These are phyloP conservation scores for Ophiothrix spiculata DNA, from an alignment of 35 echinoderm and acorn worm species.

Conservation along the genomic window DNA sequence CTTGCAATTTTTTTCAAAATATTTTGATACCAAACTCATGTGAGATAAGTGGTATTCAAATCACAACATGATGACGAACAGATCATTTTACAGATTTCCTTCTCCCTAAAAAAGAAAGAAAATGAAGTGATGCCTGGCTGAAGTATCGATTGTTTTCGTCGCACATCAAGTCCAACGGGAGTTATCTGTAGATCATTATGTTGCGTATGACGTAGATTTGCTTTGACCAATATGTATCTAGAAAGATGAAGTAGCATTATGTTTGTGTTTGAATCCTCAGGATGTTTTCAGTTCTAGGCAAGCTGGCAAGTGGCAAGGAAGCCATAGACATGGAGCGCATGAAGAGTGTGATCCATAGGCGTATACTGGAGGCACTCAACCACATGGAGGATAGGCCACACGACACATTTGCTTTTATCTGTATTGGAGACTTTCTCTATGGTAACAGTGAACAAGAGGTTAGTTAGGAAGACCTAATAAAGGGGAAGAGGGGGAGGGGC, in stretches of 20 bases:
- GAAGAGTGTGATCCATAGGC: conserved; percentile 72
- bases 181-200: too few relatives aligned
- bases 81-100: too few relatives aligned
- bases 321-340: conserved; percentile 77
- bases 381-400: conserved; percentile 88
- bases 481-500: not conserved
- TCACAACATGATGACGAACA: too few relatives aligned
- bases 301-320: conserved; percentile 64
- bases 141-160: too few relatives aligned
- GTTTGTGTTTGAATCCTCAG: conserved; percentile 15
- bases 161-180: too few relatives aligned
- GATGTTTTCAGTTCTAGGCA: conserved; percentile 37
- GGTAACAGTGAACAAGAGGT: conserved; percentile 49
- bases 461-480: not conserved
- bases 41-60: too few relatives aligned
- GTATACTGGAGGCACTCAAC: conserved; percentile 79
- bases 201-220: too few relatives aligned
- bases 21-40: too few relatives aligned
- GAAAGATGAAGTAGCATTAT: not conserved
- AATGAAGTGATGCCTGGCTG: too few relatives aligned
- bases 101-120: too few relatives aligned
- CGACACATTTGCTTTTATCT: conserved; percentile 92
- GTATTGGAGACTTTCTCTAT: conserved; percentile 92
- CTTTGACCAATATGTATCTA: too few relatives aligned
- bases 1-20: too few relatives aligned